These are phyloP conservation scores for Malacoraja senta DNA, from an alignment of 2,797 vertebrate species.

Conservation along the genomic window DNA sequence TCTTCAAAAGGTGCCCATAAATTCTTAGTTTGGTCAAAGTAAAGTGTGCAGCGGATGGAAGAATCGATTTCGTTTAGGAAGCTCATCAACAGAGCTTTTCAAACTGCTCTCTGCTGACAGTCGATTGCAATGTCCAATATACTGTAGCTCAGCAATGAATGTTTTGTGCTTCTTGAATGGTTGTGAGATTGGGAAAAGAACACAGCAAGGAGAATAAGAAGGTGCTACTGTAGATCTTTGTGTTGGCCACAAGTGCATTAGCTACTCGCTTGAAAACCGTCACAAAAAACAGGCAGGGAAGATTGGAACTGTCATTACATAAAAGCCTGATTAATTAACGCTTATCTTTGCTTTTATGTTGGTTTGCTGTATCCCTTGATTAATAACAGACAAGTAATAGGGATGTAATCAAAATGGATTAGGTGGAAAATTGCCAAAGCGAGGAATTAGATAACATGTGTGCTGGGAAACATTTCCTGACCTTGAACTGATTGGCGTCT, in stretches of 20 bases:
- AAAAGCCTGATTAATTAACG: conserved; percentile 35
- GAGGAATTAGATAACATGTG: conserved; percentile 30
- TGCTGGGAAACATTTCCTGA: not conserved
- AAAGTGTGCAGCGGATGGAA: not conserved
- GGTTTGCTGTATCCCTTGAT: conserved; percentile 12
- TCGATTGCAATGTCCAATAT: conserved; percentile 33
- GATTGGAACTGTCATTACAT: conserved; percentile 36
- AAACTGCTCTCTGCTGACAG: conserved; percentile 25
- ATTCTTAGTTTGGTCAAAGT: conserved; percentile 33
- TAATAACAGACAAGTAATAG: conserved; percentile 36
- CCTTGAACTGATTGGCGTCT: conserved; percentile 36
- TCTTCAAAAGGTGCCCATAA: conserved; percentile 1
- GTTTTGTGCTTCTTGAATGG: conserved; percentile 27
- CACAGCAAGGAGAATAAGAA: not conserved
- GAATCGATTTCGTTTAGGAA: conserved; percentile 30
- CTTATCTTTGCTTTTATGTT: conserved; percentile 33
- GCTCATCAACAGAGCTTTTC: conserved; percentile 30
- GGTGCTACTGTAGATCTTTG: not conserved
- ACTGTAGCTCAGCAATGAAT: not conserved
- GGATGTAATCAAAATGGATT: conserved; percentile 36
- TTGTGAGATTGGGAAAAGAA: conserved; percentile 21
- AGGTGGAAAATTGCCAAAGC: conserved; percentile 31
- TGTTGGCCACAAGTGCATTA: conserved; percentile 16
- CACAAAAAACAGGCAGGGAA: not conserved
- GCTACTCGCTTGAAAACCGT: conserved; percentile 14